Conservation (phyloP, 53 echinoderm and acorn worm genomes). For the Patiria pectinifera region DNA sequence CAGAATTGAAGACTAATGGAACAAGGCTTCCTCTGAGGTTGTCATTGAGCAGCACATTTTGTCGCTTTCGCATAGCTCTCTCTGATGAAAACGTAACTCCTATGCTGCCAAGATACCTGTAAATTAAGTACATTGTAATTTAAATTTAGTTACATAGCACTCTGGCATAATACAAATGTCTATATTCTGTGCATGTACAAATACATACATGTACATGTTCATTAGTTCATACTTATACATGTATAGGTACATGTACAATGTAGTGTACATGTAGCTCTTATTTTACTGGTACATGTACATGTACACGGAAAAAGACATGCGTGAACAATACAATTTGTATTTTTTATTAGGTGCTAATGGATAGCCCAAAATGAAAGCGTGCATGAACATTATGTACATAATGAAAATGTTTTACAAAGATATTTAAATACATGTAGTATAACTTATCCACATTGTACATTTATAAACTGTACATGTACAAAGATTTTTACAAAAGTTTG, state of each 20-base stretch:
- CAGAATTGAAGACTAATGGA: not conserved
- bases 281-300: not conserved
- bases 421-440: no score
- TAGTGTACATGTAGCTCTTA: not conserved
- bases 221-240: not conserved
- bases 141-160: not conserved
- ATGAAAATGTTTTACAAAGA: no score
- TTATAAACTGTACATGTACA: not conserved
- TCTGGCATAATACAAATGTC: not conserved
- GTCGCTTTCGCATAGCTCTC: slow-evolving; percentile 11
- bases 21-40: not conserved
- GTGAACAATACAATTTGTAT: not conserved
- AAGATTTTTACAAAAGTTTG: not conserved
- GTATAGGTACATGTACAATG: not conserved
- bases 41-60: not conserved
- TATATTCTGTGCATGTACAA: not conserved
- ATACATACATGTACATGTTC: not conserved
- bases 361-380: not conserved
- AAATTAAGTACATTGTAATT: no score
- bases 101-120: slow-evolving; percentile 11
- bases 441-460: no score
- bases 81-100: slow-evolving; percentile 6
- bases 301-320: not conserved
- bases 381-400: not conserved
- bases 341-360: not conserved